phyloP scores from a whole-genome alignment of 2,113 vertebrate genomes.

The Sorex araneus region DNA sequence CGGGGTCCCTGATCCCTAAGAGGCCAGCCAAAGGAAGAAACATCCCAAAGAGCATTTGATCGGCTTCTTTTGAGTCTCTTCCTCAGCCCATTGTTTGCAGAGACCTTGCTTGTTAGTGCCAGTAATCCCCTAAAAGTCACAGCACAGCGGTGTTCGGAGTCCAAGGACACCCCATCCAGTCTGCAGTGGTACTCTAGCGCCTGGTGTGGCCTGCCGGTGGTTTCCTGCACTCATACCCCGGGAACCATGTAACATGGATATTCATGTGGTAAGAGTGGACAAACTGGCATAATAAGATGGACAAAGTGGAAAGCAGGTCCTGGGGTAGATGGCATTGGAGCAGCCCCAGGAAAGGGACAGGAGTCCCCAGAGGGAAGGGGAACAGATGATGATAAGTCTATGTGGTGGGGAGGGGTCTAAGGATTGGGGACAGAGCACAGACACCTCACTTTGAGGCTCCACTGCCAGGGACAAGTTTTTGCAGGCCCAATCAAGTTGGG shows the following conservation, averaged over 20 bases:
- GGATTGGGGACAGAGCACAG: background rate
- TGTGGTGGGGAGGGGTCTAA: background rate
- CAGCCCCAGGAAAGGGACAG: background rate
- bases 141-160: background rate
- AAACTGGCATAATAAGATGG: background rate
- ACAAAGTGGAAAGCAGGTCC: background rate
- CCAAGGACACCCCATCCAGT: background rate
- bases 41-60: background rate
- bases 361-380: background rate
- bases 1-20: background rate
- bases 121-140: background rate
- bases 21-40: constrained; percentile 41
- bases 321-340: background rate
- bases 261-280: background rate
- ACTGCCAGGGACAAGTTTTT: background rate
- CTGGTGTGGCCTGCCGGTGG: background rate
- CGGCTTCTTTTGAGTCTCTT: constrained; percentile 13
- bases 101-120: background rate
- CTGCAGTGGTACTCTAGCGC: background rate
- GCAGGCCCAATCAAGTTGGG: background rate
- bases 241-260: background rate
- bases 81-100: background rate
- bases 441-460: background rate
- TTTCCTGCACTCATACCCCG: background rate
- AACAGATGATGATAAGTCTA: constrained; percentile 24